phyloP scores from a whole-genome alignment of 2,888 invertebrate species.

The Papilio gigon region DNA sequence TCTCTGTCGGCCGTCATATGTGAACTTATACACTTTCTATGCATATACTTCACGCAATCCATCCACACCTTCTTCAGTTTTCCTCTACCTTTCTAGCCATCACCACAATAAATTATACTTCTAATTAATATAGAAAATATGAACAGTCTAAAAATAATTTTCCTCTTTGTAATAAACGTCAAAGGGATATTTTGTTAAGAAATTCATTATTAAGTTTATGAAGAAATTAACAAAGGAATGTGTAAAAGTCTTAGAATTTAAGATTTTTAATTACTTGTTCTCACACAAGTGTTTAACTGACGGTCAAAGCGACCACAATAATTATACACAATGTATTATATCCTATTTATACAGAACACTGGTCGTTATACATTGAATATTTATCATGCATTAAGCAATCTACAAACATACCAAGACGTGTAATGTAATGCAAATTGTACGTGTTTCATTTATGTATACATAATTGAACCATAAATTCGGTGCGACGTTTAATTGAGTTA shows the following conservation, averaged over 20 bases:
- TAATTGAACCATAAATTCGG: slow-evolving; percentile 31
- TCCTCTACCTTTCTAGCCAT: too few species aligned
- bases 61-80: too few species aligned
- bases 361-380: slow-evolving; percentile 27
- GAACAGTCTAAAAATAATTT: not conserved
- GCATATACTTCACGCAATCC: too few species aligned
- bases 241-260: not conserved
- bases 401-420: slow-evolving; percentile 18
- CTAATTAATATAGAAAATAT: too few species aligned
- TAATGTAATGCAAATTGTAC: slow-evolving; percentile 34
- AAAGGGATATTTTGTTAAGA: not conserved
- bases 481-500: slow-evolving; percentile 29
- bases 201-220: not conserved
- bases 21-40: too few species aligned
- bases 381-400: slow-evolving; percentile 32
- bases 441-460: slow-evolving; percentile 25
- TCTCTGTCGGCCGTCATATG: too few species aligned
- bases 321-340: not conserved
- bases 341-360: slow-evolving; percentile 6
- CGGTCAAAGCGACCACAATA: not conserved
- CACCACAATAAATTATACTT: too few species aligned
- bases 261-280: too few species aligned
- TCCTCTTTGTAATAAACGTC: not conserved
- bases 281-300: too few species aligned
- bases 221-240: not conserved